Conservation (phyloP, 2,888 invertebrate genomes). For the Noctua fimbriata region DNA sequence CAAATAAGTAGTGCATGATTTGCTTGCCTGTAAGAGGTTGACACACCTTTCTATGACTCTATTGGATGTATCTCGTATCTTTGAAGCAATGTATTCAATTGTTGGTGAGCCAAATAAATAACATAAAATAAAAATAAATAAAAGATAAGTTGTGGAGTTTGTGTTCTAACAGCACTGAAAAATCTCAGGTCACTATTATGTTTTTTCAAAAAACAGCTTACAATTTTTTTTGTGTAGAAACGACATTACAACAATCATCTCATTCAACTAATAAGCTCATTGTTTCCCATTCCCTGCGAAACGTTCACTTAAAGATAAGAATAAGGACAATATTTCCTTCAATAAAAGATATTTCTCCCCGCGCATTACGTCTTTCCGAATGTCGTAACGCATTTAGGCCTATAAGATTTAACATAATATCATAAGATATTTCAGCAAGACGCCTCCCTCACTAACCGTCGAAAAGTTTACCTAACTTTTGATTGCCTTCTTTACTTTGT, state of each 20-base stretch:
- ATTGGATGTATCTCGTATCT: no score
- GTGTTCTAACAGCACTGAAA: neutral
- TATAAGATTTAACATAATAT: conserved; percentile 79
- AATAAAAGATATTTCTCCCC: conserved; percentile 67
- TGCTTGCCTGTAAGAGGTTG: no score
- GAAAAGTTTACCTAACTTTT: conserved; percentile 87
- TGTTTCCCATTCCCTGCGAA: conserved; percentile 41
- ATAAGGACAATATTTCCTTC: conserved; percentile 56
- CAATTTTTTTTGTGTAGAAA: neutral
- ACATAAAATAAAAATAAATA: no score
- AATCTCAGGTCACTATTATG: neutral
- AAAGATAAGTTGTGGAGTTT: neutral
- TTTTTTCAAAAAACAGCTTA: neutral
- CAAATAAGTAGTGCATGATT: no score
- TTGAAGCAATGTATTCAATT: no score
- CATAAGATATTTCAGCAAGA: conserved; percentile 75
- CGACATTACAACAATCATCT: neutral
- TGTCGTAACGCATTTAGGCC: conserved; percentile 74
- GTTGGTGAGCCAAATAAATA: no score
- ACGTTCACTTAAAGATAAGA: conserved; percentile 34
- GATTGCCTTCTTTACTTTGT: conserved; percentile 87
- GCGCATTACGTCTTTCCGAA: conserved; percentile 66
- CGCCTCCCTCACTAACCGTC: conserved; percentile 78
- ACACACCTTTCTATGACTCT: no score
- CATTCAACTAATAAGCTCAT: conserved; percentile 18